Conservation (phyloP, 2,113 vertebrate genomes). For the Ailuropoda melanoleuca region DNA sequence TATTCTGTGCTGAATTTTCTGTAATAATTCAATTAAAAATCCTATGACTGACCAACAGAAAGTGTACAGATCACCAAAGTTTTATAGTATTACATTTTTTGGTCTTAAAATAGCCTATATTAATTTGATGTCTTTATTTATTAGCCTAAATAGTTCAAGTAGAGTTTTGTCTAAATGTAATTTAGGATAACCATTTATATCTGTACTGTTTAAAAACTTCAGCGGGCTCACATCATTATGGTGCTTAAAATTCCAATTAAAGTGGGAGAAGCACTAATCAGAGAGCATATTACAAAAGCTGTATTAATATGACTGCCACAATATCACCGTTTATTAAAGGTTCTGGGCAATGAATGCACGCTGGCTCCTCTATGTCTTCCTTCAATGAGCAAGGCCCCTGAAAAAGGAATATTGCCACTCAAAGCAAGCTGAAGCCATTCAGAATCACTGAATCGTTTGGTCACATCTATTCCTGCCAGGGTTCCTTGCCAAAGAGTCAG, state of each 20-base stretch:
- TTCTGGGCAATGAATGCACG: background rate
- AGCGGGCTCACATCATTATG: slow-evolving; percentile 10
- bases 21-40: slow-evolving; percentile 62
- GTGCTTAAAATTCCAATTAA: slow-evolving; percentile 46
- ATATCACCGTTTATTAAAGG: background rate
- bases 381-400: background rate
- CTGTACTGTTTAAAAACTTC: slow-evolving; percentile 41
- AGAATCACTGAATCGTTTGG: background rate
- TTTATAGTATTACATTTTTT: slow-evolving; percentile 53
- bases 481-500: background rate
- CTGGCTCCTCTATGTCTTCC: background rate
- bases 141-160: slow-evolving; percentile 52
- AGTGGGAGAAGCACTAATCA: background rate
- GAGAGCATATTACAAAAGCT: background rate
- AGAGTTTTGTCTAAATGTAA: slow-evolving; percentile 43
- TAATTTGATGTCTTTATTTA: slow-evolving; percentile 47
- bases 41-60: background rate
- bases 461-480: background rate
- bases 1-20: slow-evolving; percentile 38
- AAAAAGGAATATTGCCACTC: background rate
- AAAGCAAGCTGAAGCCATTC: background rate
- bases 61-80: background rate
- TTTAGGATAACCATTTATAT: slow-evolving; percentile 45
- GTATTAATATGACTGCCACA: background rate
- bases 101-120: slow-evolving; percentile 46